Evolutionary conservation across 2,888 invertebrate genomes (phyloP), one percentile per base, ranked within the genome.

Genomic region (Pantelozetes paolii): DNA sequence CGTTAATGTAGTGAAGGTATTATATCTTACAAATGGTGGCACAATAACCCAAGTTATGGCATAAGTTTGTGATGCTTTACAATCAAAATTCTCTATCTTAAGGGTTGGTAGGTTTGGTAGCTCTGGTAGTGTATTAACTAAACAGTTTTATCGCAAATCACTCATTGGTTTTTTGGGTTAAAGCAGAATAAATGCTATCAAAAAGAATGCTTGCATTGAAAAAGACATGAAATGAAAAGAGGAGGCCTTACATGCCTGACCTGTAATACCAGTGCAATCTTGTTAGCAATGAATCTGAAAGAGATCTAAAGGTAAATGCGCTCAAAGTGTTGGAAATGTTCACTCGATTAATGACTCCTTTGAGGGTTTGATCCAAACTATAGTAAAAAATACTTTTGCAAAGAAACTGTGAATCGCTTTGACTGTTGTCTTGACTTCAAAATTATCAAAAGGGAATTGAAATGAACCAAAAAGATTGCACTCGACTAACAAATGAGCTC

Each of bases 131-230:
- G 30, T 59, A 59, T 59, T 30, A 57, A 57, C 20, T 57, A 26
- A 30, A 59, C 59, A 8, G 30, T 23, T 59, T 59, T 59, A 59
- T 59, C 59, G 18, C 59, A 59, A 15, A 59, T 59, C 59, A 59
- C 30, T 59, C 30, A 30, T 59, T 59, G 59, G 59, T 26, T 59
- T 59, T 59, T 18, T 9, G 54, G 54, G 20, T 54, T 23, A 54
- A 54, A 50, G 54, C 15, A 54, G 23, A 54, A 54, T 23, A 54
- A 54, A 54, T 23, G 54, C 28, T 23, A 54, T 23, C 50, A 18
- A 6, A 54, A 28, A 54, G 45, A 45, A 18, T 45, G 13, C 20
- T 23, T 20, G 54, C 54, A 54, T 54, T 54, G 26, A 54, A 13
- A 54, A 54, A 23, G 23, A 45, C 15, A 45, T 18, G 15, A 54